Evolutionary conservation across 2,797 vertebrate species (phyloP).

Genomic region (Sparidentex hasta): DNA sequence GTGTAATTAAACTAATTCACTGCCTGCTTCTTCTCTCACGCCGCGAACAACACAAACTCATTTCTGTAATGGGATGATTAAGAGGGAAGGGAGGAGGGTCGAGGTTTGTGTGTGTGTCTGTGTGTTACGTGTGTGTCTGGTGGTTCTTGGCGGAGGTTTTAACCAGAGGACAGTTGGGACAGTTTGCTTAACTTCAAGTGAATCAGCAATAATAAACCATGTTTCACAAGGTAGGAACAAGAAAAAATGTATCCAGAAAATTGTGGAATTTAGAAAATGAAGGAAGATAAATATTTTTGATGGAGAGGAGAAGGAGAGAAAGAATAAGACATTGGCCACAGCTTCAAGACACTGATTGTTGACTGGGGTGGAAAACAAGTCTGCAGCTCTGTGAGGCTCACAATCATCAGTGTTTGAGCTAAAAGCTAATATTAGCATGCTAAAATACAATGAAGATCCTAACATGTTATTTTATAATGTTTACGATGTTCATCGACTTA

Average conservation of each 20-base stretch:
- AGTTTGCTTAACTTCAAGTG: slow-evolving; percentile 8
- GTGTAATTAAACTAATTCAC: slow-evolving; percentile 45
- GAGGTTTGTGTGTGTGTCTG: background rate
- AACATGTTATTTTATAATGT: background rate
- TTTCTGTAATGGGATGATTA: slow-evolving; percentile 57
- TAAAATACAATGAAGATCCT: background rate
- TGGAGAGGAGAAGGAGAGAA: background rate
- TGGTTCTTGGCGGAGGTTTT: background rate
- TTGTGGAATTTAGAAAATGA: background rate
- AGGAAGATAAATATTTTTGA: background rate
- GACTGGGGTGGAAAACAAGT: background rate
- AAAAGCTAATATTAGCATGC: background rate
- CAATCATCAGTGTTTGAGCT: background rate
- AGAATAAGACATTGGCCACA: background rate
- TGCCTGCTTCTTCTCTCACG: slow-evolving; percentile 11
- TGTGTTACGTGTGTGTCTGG: slow-evolving; percentile 3
- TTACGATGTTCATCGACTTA: background rate
- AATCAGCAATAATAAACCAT: slow-evolving; percentile 2
- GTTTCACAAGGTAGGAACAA: background rate
- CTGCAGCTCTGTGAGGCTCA: background rate
- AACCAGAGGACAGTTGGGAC: background rate
- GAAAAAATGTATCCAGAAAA: background rate
- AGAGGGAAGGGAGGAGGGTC: slow-evolving; percentile 11
- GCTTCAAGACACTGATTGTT: background rate
- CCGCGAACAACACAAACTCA: slow-evolving; percentile 42